A percentile compares a stretch with the other conserved stretches of the same genome.
These are phyloP conservation scores for Nanger granti DNA, from an alignment of 2,113 vertebrate species.

Conservation along the genomic window DNA sequence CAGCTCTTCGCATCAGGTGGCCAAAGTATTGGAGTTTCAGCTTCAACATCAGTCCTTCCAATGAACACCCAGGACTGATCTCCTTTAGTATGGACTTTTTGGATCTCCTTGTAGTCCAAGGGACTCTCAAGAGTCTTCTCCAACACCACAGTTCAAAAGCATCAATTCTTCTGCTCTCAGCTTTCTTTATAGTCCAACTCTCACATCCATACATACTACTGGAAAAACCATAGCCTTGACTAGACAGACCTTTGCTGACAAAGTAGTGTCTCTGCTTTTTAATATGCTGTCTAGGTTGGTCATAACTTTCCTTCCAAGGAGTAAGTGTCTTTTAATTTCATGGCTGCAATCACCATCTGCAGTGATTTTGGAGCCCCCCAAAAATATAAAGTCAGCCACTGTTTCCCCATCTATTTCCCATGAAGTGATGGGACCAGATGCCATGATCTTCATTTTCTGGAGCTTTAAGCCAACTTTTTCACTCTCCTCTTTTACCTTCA, in stretches of 20 bases:
- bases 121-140: background rate
- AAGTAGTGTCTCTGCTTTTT: background rate
- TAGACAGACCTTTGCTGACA: background rate
- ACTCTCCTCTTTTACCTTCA: background rate
- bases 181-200: background rate
- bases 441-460: background rate
- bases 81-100: background rate
- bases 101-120: background rate
- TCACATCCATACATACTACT: background rate
- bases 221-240: background rate
- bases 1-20: background rate
- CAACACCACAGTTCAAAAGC: background rate
- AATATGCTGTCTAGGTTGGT: background rate
- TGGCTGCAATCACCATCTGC: background rate
- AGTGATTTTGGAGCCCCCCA: background rate
- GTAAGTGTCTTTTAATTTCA: background rate
- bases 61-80: background rate
- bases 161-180: rapidly evolving
- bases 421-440: background rate
- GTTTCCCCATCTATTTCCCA: background rate
- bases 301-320: background rate
- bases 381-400: background rate
- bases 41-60: background rate
- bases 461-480: background rate
- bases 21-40: background rate